Percentiles rank a stretch among this genome's conserved stretches.
phyloP scores from a whole-genome alignment of 92 coral and sea anemone species.

The Hydrozoanthus gracilis region DNA sequence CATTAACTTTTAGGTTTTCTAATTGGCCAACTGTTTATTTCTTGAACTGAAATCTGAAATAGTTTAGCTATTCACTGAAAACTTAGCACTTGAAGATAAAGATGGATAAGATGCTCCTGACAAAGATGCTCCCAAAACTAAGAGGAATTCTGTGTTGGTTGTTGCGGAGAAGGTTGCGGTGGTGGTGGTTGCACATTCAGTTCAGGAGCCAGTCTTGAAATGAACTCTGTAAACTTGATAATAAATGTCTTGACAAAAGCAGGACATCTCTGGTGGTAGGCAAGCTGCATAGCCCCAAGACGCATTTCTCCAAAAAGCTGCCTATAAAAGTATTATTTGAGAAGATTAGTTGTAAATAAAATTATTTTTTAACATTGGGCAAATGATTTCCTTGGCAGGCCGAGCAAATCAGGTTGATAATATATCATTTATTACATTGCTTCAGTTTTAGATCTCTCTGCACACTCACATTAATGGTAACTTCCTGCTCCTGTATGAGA shows the following conservation, averaged over 20 bases:
- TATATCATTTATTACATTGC: too few species aligned
- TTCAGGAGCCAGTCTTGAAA: conserved; percentile 88
- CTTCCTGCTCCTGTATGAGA: too few species aligned
- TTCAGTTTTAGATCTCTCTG: too few species aligned
- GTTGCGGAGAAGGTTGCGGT: conserved; percentile 52
- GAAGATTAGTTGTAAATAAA: too few species aligned
- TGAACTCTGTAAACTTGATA: conserved; percentile 74
- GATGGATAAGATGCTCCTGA: neutral
- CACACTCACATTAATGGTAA: too few species aligned
- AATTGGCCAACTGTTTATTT: too few species aligned
- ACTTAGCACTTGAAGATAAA: neutral
- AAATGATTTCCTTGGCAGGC: too few species aligned
- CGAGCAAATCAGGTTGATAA: too few species aligned
- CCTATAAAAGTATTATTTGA: conserved; percentile 42
- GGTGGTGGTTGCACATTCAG: conserved; percentile 41
- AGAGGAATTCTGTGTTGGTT: conserved; percentile 27
- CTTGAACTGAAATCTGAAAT: neutral
- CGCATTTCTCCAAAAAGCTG: conserved; percentile 88
- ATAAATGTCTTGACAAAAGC: conserved; percentile 66
- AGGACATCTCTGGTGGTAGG: conserved; percentile 90
- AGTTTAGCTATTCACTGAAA: neutral
- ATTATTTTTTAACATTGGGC: too few species aligned
- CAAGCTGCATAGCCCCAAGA: conserved; percentile 72
- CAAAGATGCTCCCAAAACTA: neutral
- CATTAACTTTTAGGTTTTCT: too few species aligned